These are phyloP conservation scores for Pangasius krempfi DNA, from an alignment of 2,797 vertebrate genomes.

Conservation along the genomic window DNA sequence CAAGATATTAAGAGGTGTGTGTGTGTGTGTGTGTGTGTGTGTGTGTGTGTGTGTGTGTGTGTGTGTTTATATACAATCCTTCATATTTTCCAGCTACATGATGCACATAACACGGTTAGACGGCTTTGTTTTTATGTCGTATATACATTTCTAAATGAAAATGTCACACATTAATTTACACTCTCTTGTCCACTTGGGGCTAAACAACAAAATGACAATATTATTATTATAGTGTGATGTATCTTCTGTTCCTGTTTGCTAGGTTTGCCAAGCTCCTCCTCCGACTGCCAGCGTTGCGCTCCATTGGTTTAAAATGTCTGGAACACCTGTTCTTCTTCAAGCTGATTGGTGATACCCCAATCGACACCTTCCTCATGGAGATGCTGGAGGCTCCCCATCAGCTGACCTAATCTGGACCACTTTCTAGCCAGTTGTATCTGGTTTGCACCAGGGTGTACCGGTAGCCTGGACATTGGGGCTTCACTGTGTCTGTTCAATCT, in stretches of 20 bases:
- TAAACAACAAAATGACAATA: neutral
- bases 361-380: conserved; percentile 95
- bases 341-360: conserved; percentile 93
- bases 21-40: neutral
- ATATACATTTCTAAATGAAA: neutral
- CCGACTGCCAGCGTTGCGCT: conserved; percentile 82
- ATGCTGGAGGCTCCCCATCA: conserved; percentile 93
- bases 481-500: conserved; percentile 55
- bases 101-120: neutral
- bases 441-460: conserved; percentile 66
- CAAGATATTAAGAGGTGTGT: neutral
- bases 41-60: too few relatives aligned
- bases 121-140: neutral
- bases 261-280: conserved; percentile 94
- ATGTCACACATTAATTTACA: neutral
- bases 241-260: neutral
- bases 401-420: conserved; percentile 75
- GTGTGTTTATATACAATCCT: too few relatives aligned
- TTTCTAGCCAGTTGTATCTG: conserved; percentile 53
- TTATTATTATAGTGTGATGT: neutral
- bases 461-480: conserved; percentile 60
- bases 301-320: conserved; percentile 87
- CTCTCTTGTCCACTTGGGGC: neutral
- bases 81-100: neutral
- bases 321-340: conserved; percentile 97